Evolutionary conservation across 2,797 vertebrate species (phyloP), one percentile per base, ranked within the genome.

Genomic region (Halcyon smyrnensis): DNA sequence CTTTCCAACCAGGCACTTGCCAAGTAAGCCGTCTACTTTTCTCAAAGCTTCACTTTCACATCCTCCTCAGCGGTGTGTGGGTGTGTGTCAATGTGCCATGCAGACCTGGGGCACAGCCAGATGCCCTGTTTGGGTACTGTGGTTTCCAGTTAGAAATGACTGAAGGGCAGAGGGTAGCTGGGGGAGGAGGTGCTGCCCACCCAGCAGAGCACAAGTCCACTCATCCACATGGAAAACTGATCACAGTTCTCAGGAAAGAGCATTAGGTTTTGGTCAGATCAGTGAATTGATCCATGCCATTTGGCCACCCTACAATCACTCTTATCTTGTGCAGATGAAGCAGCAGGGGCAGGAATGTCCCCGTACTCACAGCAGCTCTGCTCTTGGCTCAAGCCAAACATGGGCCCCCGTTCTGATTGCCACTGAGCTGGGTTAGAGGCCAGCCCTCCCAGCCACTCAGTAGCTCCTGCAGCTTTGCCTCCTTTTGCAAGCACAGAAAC

Each of bases 1-100:
- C 98, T 99, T 34, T 98, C 98, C 45, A 98, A 99, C 97, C 99
- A 99, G 77, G 97, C 97, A 36, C 98, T 99, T 94, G 98, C 99
- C 90, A 99, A 98, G 99, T 99, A 97, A 98, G 97, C 34, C 7
- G 65, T 20, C 41, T 86, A 16, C 25, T 82, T 45, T 39, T 65
- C 37, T 89, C 34, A 67, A 48, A 69, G 37, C 27, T 65, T 83
- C 3, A 4, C 23, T 78, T 82, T 39, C 46, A n/a, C 0, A 0
- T 15, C 53, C 50, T 41, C 59, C 32, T 46, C 36, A n/a, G n/a
- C 41, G 36, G 16, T 63, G 34, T 63, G 37, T 48, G 24, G 36
- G 16, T 63, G 34, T 63, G 37, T 48, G 24, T 86, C 16, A 53
- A 14, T 21, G 34, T 71, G 78, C 57, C 64, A 8, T 23, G 46